phyloP scores from a whole-genome alignment of 2,113 vertebrate species.

The Aptenodytes forsteri region DNA sequence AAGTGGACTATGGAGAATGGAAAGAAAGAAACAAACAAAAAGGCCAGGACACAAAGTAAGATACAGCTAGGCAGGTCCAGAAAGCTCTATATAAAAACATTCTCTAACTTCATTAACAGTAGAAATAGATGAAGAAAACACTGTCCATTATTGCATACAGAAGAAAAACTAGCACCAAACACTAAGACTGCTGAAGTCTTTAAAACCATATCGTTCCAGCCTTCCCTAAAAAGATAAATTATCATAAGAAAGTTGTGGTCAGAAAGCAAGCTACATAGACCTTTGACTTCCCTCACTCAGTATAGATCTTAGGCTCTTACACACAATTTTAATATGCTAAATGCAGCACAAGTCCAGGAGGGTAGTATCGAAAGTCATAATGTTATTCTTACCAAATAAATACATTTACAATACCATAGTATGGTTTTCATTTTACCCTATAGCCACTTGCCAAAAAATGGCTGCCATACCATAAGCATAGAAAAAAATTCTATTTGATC shows the following conservation, averaged over 20 bases:
- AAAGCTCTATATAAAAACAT: not conserved
- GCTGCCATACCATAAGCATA: not conserved
- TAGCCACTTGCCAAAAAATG: not conserved
- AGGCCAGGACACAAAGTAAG: not conserved
- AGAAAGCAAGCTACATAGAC: not conserved
- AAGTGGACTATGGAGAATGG: not conserved
- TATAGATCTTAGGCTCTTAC: not conserved
- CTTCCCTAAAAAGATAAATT: not conserved
- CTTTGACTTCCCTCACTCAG: not conserved
- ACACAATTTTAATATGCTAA: not conserved
- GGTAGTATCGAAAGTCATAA: not conserved
- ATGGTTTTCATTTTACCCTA: not conserved
- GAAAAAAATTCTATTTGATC: not conserved
- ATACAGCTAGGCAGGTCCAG: not conserved
- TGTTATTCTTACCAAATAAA: not conserved
- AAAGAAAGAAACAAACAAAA: not conserved
- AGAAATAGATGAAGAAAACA: not conserved
- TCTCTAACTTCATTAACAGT: not conserved
- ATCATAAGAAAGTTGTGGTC: not conserved
- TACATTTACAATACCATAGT: not conserved
- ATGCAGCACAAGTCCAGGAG: not conserved
- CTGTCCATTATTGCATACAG: not conserved
- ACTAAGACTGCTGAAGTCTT: not conserved
- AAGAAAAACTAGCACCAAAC: not conserved
- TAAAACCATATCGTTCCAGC: not conserved